phyloP scores from a whole-genome alignment of 2,113 vertebrate genomes.

The Chiloscyllium plagiosum region DNA sequence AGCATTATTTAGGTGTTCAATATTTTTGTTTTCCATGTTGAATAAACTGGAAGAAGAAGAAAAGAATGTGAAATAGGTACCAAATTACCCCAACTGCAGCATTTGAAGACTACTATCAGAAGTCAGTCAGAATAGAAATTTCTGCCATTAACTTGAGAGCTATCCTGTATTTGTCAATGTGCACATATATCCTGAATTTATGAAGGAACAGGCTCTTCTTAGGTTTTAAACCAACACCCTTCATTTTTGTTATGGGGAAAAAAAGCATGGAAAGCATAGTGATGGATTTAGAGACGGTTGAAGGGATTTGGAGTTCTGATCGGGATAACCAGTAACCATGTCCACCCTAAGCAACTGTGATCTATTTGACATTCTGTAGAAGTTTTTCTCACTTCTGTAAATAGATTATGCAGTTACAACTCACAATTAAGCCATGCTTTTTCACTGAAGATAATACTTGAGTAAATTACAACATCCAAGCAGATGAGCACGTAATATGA shows the following conservation, averaged over 20 bases:
- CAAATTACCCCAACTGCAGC: not conserved
- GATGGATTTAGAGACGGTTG: too few relatives aligned
- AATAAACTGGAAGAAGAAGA: not conserved
- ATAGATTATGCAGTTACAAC: not conserved
- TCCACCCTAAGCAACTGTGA: not conserved
- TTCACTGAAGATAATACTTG: not conserved
- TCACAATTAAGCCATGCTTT: not conserved
- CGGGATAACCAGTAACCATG: too few relatives aligned
- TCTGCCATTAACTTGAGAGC: too few relatives aligned
- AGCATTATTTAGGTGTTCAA: not conserved
- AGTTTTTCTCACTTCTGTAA: not conserved
- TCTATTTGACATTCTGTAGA: not conserved
- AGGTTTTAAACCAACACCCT: not conserved
- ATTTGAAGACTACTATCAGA: not conserved
- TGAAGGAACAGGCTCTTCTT: not conserved
- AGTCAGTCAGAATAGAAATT: not conserved
- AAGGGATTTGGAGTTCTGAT: too few relatives aligned
- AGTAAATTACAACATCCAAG: not conserved
- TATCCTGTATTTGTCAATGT: not conserved
- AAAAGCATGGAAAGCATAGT: too few relatives aligned
- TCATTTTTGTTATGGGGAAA: not conserved
- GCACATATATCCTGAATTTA: not conserved
- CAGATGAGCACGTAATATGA: not conserved
- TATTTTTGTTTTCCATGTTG: slow-evolving; percentile 19
- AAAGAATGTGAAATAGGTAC: not conserved